Base-by-base conservation (phyloP, 1,140 invertebrate genomes). In the Triops longicaudatus region DNA sequence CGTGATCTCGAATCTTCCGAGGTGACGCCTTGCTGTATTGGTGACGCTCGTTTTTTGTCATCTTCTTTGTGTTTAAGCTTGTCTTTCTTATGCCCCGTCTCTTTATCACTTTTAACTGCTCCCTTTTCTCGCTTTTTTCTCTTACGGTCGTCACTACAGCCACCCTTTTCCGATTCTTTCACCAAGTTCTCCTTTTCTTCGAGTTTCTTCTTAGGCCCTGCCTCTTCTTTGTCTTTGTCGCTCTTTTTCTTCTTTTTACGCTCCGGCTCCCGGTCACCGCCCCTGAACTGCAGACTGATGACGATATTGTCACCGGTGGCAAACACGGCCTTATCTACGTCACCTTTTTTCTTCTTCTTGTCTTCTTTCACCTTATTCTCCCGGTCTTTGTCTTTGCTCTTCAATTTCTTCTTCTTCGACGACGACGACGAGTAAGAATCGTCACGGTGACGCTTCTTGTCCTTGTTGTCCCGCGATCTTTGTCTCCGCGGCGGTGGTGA, bases 271-370 rank as follows among this genome's bases (percentile, higher is more conserved):
- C 81, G 43, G 27, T 80, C 73, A 43, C 80, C 80, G 41, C 79
- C 78, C 74, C 84, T 92, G 83, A 96, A 96, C 83, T 93, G 95
- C 7, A 96, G 92, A 83, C 93, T 95, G 0, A 96, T 93, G 41
- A 95, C 86, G 76, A 96, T 96, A 82, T 95, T 95, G 83, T 95
- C 93, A 5, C 94, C 94, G 28, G 93, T 94, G 0, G 93, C 92
- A 82, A 95, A 95, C 0, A 96, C 93, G 85, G 95, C 93, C 83
- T 96, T 96, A 0, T 82, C 82, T 50, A 82, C 81, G 5, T 82
- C 41, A 0, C 44, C 78, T 78, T 76, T 79, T 80, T 78, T 81
- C 79, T 72, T 81, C 82, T 75, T 80, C 80, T 28, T 78, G 79
- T 73, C 77, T 11, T 50, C 50, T 77, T 77, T 79, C 11, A 50